These are phyloP conservation scores for Spialia ferax DNA, from an alignment of 2,888 invertebrate genomes.

Conservation along the genomic window DNA sequence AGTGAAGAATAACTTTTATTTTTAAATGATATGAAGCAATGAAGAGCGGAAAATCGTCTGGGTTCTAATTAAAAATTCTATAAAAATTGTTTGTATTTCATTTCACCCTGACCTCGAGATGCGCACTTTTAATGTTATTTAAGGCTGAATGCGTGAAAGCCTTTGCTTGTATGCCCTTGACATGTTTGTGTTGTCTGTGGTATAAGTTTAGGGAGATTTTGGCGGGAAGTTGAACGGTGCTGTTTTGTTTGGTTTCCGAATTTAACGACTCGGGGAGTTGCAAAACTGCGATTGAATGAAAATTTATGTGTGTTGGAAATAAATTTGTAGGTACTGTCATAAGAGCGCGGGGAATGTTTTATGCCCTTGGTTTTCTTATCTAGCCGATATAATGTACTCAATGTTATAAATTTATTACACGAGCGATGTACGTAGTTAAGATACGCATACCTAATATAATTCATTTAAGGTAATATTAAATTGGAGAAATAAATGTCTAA, in stretches of 20 bases:
- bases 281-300: background rate
- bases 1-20: too few relatives aligned
- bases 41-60: background rate
- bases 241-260: background rate
- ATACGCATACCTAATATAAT: too few relatives aligned
- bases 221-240: constrained; percentile 9
- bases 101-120: constrained; percentile 4
- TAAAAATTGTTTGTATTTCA: background rate
- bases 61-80: background rate
- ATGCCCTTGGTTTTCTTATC: too few relatives aligned
- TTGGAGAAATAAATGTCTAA: too few relatives aligned
- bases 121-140: constrained; percentile 21
- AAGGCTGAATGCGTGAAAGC: constrained; percentile 28
- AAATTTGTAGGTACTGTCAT: too few relatives aligned
- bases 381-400: too few relatives aligned
- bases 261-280: background rate
- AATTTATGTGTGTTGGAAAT: background rate
- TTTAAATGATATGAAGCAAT: background rate
- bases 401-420: too few relatives aligned
- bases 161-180: constrained; percentile 29
- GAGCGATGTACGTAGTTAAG: too few relatives aligned
- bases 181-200: constrained; percentile 29
- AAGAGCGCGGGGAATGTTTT: too few relatives aligned
- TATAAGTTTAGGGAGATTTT: constrained; percentile 7
- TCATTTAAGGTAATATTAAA: too few relatives aligned